Percentiles rank a stretch among this genome's conserved stretches.
These are phyloP conservation scores for Gymnoscelis rufifasciata DNA, from an alignment of 2,888 invertebrate genomes.

Conservation along the genomic window DNA sequence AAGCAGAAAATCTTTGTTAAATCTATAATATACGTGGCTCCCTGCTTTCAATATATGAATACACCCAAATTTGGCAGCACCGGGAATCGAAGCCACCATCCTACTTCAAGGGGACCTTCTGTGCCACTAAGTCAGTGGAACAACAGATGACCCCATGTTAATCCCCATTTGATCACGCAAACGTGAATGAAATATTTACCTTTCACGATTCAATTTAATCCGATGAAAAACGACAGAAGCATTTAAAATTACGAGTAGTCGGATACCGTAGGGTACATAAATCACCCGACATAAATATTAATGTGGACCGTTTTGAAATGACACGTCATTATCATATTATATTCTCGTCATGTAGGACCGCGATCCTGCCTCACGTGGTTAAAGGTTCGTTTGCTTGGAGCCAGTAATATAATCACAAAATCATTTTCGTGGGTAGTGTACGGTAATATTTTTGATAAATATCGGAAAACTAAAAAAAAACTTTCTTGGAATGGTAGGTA, in stretches of 20 bases:
- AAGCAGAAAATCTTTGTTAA: no score
- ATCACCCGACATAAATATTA: constrained; percentile 43
- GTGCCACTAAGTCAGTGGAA: no score
- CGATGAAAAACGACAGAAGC: constrained; percentile 15
- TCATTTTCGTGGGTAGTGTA: no score
- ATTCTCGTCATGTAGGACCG: constrained; percentile 35
- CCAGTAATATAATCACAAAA: not conserved
- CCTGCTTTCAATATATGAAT: no score
- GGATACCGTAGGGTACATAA: constrained; percentile 35
- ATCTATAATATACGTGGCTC: no score
- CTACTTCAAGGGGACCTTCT: no score
- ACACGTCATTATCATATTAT: constrained; percentile 43
- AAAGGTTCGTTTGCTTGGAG: not conserved
- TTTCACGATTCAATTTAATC: constrained; percentile 14
- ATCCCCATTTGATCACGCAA: not conserved
- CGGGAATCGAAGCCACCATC: no score
- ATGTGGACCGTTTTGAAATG: constrained; percentile 38
- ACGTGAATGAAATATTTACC: constrained; percentile 4
- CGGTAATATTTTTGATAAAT: no score
- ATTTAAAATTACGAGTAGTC: constrained; percentile 25
- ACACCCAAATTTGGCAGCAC: no score
- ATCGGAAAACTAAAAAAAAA: no score
- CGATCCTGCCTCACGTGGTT: constrained; percentile 18
- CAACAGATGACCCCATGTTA: no score
- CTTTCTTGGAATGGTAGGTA: no score